A percentile compares a stretch with the other conserved stretches of the same genome.
phyloP scores from a whole-genome alignment of 2,113 vertebrate species.

The Nestor notabilis region DNA sequence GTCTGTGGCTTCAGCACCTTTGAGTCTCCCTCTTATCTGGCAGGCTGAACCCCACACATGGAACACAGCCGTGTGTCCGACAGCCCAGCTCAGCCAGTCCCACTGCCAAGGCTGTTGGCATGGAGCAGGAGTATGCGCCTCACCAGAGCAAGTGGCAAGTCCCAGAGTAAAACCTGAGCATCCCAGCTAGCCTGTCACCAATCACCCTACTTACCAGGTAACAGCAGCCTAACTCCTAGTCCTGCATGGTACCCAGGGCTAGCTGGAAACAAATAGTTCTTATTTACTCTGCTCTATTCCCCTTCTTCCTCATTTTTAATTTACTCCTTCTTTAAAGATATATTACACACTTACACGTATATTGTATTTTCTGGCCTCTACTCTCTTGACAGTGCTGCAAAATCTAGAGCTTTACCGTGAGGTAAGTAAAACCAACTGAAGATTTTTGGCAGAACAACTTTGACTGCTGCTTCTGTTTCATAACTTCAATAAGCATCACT shows the following conservation, averaged over 20 bases:
- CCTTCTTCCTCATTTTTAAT: background rate
- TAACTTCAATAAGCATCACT: background rate
- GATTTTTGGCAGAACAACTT: background rate
- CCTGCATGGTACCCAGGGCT: background rate
- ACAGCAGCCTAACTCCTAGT: accelerated
- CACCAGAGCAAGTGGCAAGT: too few relatives aligned
- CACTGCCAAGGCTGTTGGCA: background rate
- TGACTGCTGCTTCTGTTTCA: background rate
- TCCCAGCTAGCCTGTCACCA: background rate
- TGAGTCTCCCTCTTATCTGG: background rate
- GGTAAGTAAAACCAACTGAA: background rate
- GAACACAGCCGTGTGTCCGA: accelerated
- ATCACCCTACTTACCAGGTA: accelerated
- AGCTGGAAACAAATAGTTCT: background rate
- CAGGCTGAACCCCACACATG: background rate
- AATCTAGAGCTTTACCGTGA: background rate
- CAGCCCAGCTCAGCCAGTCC: background rate
- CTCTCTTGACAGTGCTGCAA: background rate
- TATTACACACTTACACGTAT: background rate
- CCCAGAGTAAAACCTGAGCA: background rate
- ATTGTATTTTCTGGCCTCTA: background rate
- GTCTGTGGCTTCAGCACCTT: background rate
- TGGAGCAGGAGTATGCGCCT: accelerated
- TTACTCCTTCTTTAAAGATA: background rate
- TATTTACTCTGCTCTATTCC: background rate